Conservation (phyloP, 2,797 vertebrate species). For the Malacoraja senta region DNA sequence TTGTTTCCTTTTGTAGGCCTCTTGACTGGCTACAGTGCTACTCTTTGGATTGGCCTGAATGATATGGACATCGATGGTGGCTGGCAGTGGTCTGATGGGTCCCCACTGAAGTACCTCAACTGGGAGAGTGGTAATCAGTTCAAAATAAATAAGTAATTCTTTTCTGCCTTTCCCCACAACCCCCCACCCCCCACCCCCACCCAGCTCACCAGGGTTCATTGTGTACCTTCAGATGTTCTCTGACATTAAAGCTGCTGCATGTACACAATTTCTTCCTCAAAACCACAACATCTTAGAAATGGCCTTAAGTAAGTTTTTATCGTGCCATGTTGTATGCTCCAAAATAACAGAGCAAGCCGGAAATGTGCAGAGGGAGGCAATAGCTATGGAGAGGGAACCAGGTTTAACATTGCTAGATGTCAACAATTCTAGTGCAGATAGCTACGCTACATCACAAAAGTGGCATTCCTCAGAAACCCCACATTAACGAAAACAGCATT, state of each 20-base stretch:
- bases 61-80: slow-evolving; percentile 90
- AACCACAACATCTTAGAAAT: no score
- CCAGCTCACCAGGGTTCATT: fast-evolving
- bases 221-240: background rate
- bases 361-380: no score
- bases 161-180: background rate
- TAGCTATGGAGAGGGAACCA: no score
- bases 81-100: slow-evolving; percentile 95
- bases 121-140: slow-evolving; percentile 78
- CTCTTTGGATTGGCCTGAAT: slow-evolving; percentile 91
- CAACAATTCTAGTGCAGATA: no score
- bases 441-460: no score
- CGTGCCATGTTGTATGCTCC: no score
- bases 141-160: background rate
- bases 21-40: slow-evolving; percentile 80
- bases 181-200: fast-evolving
- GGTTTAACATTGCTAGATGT: no score
- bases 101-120: slow-evolving; percentile 93
- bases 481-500: no score
- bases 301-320: no score
- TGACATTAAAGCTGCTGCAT: background rate
- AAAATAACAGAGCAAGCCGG: no score
- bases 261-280: no score
- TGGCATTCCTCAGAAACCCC: no score
- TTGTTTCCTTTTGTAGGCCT: slow-evolving; percentile 59